Base-by-base conservation (phyloP, 2,888 invertebrate genomes). In the Gandaritis pyraliata region DNA sequence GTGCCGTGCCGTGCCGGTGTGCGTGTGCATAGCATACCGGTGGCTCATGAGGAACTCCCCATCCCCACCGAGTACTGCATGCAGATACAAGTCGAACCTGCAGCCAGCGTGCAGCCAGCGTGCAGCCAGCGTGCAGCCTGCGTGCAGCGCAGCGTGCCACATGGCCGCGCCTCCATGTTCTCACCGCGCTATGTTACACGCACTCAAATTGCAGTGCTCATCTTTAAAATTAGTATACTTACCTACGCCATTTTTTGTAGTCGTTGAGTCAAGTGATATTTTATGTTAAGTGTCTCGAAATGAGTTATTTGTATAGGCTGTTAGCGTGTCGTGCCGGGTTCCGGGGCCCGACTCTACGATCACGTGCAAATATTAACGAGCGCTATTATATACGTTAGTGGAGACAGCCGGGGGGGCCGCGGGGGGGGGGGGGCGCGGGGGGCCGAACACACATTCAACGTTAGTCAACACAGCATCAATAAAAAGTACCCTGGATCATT, bases 301-400 rank as follows among this genome's bases (percentile, higher is more conserved):
- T 83, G 85, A 87, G 77, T 82, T 90, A 80, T 90, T 90, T 90
- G 88, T 81, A 82, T 82, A 89, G 88, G 88, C 78, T 73, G 76
- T 81, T 76, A 73, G 76, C 80, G 80, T n/a, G n/a, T n/a, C n/a
- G n/a, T n/a, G n/a, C n/a, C n/a, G n/a, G n/a, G n/a, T 67, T 69
- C 73, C 77, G 78, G 75, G 70, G 81, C 73, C 74, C 77, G 74
- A 68, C 72, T 69, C 70, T 64, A 69, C 66, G 71, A 71, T 65
- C 75, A 72, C 74, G 77, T 70, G 78, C 80, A 81, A 81, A 85
- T 76, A 83, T n/a, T n/a, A n/a, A 59, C 58, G 61, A 61, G 13
- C 56, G 64, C n/a, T n/a, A n/a, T n/a, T n/a, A n/a, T 60, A 62
- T 61, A 62, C 15, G 54, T 23, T 43, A 45, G 46, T 18, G 60